Base-by-base conservation (phyloP, 2,113 vertebrate species). In the Brachypodius melanocephalos region DNA sequence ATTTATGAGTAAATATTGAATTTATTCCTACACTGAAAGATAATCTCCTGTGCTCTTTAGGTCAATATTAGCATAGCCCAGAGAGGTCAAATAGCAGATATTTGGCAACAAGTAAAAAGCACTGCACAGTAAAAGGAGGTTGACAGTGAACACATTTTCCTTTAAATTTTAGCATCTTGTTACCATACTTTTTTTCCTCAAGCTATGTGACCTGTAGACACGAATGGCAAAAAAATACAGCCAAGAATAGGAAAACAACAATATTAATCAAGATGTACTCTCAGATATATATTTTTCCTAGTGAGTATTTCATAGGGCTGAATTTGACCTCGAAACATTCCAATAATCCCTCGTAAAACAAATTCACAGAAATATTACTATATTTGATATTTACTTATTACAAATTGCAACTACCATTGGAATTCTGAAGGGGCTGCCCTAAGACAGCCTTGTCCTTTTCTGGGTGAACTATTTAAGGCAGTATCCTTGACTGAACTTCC, bases 401-500 rank as follows among this genome's bases (percentile, higher is more conserved):
- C 63, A 95, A 93, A 69, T 43, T 71, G 12, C 65, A 85, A 82
- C 34, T 89, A 62, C 63, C 79, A 13, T 28, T 51, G 73, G 87
- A 95, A 77, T 96, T 93, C 68, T 94, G 72, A 81, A 85, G 90
- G 58, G 71, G 71, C 81, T 93, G 76, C 93, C 78, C 69, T 79
- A 91, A 79, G 65, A 92, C 88, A 86, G 68, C 36, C 87, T 72
- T 63, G 52, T 85, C 88, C 89, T 91, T 95, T 92, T 85, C 88
- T 83, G 85, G 85, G 55, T 77, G 77, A 86, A 90, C 91, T 96
- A 93, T 92, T 97, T 95, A 82, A 91, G 91, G 89, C 91, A 76
- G 62, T 93, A 91, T 95, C 95, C 95, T 94, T 88, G 92, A 86
- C 65, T 95, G 95, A 97, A 97, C 95, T 95, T 94, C 43, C 76